A percentile compares a stretch with the other conserved stretches of the same genome.
Conservation (phyloP, 2,888 invertebrate species). For the Heteropelma amictum region DNA sequence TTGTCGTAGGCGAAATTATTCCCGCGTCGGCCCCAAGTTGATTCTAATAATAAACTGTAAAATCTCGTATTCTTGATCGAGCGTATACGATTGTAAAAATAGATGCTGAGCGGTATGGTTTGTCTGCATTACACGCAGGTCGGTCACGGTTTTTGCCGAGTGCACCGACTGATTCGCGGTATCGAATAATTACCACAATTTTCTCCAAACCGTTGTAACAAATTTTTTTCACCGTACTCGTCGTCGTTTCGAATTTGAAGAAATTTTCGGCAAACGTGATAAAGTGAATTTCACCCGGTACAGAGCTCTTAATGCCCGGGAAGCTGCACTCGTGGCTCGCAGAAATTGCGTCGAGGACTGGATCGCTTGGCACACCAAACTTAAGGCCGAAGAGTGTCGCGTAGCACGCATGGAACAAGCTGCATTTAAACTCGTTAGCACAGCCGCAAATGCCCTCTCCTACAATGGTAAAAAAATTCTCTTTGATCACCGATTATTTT, state of each 20-base stretch:
- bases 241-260: no score
- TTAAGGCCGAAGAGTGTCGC: conserved; percentile 74
- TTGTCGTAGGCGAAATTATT: conserved; percentile 26
- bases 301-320: conserved; percentile 75
- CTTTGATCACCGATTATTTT: no score
- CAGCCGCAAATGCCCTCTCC: conserved; percentile 72
- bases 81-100: conserved; percentile 71
- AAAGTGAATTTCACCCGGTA: neutral
- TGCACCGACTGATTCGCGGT: conserved; percentile 51
- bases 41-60: conserved; percentile 73
- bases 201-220: neutral
- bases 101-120: conserved; percentile 65
- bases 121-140: conserved; percentile 55
- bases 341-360: conserved; percentile 76
- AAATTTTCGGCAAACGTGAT: neutral
- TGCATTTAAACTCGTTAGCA: conserved; percentile 74
- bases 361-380: conserved; percentile 76
- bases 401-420: conserved; percentile 76
- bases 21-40: conserved; percentile 47
- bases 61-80: conserved; percentile 56
- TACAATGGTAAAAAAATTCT: conserved; percentile 68
- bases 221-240: neutral
- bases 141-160: conserved; percentile 53
- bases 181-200: neutral
- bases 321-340: conserved; percentile 74